phyloP scores from a whole-genome alignment of 2,113 vertebrate species.

The Bungarus multicinctus region DNA sequence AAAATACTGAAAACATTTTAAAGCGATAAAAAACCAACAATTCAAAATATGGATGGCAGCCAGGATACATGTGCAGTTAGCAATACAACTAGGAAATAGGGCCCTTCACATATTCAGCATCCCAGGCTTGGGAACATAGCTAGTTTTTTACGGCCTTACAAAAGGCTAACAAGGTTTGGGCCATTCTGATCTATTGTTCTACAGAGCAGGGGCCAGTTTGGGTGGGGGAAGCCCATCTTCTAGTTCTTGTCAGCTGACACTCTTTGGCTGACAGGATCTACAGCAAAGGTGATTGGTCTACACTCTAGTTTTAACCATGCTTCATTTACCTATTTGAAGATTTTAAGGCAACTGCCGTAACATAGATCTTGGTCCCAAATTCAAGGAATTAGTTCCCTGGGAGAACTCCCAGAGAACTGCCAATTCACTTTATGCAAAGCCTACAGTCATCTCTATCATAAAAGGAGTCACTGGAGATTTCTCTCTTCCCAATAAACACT shows the following conservation, averaged over 20 bases:
- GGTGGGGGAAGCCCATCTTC: no score
- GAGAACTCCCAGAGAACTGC: background rate
- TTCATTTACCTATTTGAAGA: background rate
- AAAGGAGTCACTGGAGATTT: background rate
- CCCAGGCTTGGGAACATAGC: background rate
- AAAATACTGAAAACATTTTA: background rate
- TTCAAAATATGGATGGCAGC: background rate
- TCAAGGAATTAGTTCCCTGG: background rate
- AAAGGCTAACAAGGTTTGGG: background rate
- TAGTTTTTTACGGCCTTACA: background rate
- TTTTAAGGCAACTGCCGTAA: no score
- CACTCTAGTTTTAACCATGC: background rate
- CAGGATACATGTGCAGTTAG: background rate
- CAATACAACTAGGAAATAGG: background rate
- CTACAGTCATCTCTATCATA: background rate
- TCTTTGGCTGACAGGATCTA: background rate
- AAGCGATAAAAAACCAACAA: background rate
- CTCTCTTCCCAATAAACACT: background rate
- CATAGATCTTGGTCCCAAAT: background rate
- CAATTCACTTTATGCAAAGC: background rate
- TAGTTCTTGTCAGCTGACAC: background rate
- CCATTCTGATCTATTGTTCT: background rate
- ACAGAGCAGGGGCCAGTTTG: background rate
- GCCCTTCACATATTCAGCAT: background rate
- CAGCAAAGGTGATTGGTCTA: background rate